Base-by-base conservation (phyloP, 2,113 vertebrate genomes). In the Hydropotes inermis region DNA sequence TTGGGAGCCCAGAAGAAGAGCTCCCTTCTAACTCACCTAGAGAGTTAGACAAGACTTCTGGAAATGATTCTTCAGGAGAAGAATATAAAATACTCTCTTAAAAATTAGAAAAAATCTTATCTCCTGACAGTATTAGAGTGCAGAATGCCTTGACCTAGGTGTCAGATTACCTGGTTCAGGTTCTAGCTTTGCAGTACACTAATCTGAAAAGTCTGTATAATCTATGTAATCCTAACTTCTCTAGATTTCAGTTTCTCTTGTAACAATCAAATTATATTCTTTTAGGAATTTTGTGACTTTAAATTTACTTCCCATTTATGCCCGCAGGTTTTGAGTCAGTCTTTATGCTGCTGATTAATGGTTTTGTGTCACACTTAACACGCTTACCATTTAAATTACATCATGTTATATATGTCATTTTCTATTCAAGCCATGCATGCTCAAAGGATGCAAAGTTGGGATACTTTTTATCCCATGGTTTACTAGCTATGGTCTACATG, bases 211-310 rank as follows among this genome's bases (percentile, higher is more conserved):
- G 16, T 76, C 45, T 52, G 45, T 79, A 33, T 52, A 13, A 33
- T 81, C 47, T 81, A 6, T 21, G 28, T 81, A 52, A 81, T 83
- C 47, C 74, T 93, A 47, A 60, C 27, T 57, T 85, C n/a, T 67
- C 30, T 91, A 83, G 43, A n/a, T 43, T 36, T 92, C 36, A 23
- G 19, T 90, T 93, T 93, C 52, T 81, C 36, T 84, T 25, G 54
- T 74, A 91, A 67, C 9, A 50, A 74, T 86, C 11, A 84, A 21
- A 39, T 94, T 89, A 82, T 17, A 30, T 87, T 89, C 45, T 17
- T 91, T 88, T 81, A 87, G 78, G 79, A 91, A 97, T 88, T 21
- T 76, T 11, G 67, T 58, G 14, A 85, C 89, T 92, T 67, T 86
- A 81, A 85, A 61, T 86, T 95, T 84, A 81, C 2, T 93, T 97